Base-by-base conservation (phyloP, 2,797 vertebrate species). In the Sebastes cheni region DNA sequence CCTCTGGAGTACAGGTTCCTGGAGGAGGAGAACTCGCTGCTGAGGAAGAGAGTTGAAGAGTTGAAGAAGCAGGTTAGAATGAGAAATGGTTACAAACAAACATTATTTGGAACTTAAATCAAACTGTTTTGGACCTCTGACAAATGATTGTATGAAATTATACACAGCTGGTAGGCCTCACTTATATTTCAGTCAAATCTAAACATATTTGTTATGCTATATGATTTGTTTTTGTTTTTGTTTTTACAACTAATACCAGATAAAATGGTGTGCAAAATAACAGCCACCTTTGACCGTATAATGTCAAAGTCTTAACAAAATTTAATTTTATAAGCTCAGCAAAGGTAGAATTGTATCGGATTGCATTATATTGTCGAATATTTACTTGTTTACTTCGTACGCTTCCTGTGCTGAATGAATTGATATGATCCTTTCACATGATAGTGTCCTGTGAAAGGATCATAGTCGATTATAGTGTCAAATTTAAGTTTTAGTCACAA, bases 21-120 rank as follows among this genome's bases (percentile, higher is more conserved):
- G 66, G 98, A 99, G 84, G 98, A 99, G 87, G 98, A 99, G 92
- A 99, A 99, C 84, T 75, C 92, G 18, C 91, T 99, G 89, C 95
- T 99, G 79, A 95, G 98, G 76, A 99, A 97, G 56, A 96, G 98
- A 12, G 97, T 99, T 54, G 98, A 99, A 81, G 98, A 99, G 77
- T 92, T 99, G 16, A 99, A 99, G 92, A 99, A 99, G 87, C 98
- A 99, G 96, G 98, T 99, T 59, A 88, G 91, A 79, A 64, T 50
- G 14, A 60, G 4, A 70, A 29, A 66, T n/a, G 4, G 22, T 1
- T 1, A 23, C 30, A 39, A 30, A 9, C 2, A 22, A 59, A 29
- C 18, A 12, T 14, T 12, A 29, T 58, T 58, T 23, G 6, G 16
- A 72, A 68, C 12, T 62, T 13, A 64, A 55, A 62, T 42, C 20